Evolutionary conservation across 2,113 vertebrate species (phyloP), one percentile per base, ranked within the genome.

Genomic region (Apaloderma vittatum): DNA sequence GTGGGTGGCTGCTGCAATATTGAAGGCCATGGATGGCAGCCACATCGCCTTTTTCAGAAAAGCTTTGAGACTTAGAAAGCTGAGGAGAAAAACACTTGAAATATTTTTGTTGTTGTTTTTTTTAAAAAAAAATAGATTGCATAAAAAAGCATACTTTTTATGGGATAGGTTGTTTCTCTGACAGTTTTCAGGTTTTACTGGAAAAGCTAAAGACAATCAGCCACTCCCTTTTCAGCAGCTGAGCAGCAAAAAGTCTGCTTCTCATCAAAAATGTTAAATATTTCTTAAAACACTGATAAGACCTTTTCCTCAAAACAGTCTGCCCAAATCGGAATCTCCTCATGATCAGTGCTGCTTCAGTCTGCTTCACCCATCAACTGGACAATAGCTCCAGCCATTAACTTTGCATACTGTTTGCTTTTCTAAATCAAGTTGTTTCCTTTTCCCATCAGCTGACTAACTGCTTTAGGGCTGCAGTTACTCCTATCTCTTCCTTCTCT

Each of bases 381-480:
- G 45, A 34, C 58, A 86, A 94, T 61, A 68, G 48, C 75, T 88
- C 70, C 57, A 57, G 58, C 65, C 72, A 74, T 79, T 54, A 81
- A 48, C 70, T 94, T 75, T 78, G n/a, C 58, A 72, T 85, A 59
- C 51, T 75, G 22, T 89, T 96, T 93, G 54, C 63, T 96, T 87
- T 76, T 65, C 88, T 82, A 88, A 91, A 90, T 72, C 54, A 36
- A 88, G 81, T 17, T 26, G 71, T 94, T 93, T 91, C 90, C 93
- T 57, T 57, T 79, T 70, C 84, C 40, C 66, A 90, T 74, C 59
- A 86, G 36, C 48, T 70, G 80, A 82, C 54, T 68, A 72, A 75
- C 59, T 77, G 62, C 76, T 92, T 79, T 65, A 43, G 40, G 37
- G 57, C 76, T 67, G 52, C 59, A 52, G 16, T 75, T 57, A 78